Percentiles rank a stretch among this genome's conserved stretches.
phyloP scores from a whole-genome alignment of 92 coral and sea anemone species.

The Pocillopora grandis region DNA sequence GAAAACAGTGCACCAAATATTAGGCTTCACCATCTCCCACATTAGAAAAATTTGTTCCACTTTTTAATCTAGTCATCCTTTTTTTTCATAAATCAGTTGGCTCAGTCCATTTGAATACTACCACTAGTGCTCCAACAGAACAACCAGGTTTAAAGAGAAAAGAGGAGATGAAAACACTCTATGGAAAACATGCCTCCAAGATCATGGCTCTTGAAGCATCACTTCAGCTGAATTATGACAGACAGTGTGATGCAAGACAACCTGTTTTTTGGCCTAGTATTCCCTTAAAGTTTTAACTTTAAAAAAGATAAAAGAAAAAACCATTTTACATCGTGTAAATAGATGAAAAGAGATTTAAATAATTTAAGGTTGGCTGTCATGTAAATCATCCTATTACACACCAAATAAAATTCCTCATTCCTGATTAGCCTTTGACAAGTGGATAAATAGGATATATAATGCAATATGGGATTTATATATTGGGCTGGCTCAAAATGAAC shows the following conservation, averaged over 20 bases:
- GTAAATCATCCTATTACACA: too few species aligned
- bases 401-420: too few species aligned
- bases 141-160: constrained; percentile 81
- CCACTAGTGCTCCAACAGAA: constrained; percentile 83
- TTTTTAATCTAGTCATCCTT: not conserved
- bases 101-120: constrained; percentile 69
- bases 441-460: too few species aligned
- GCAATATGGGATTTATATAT: too few species aligned
- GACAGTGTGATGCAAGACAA: constrained; percentile 78
- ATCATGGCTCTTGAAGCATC: constrained; percentile 91
- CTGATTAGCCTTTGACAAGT: too few species aligned
- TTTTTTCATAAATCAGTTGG: constrained; percentile 59
- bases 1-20: too few species aligned
- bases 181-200: constrained; percentile 72
- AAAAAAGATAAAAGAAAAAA: not conserved
- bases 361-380: too few species aligned
- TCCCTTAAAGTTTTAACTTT: constrained; percentile 80
- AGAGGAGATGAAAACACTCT: constrained; percentile 80
- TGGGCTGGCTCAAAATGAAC: too few species aligned
- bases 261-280: constrained; percentile 98
- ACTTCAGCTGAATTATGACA: constrained; percentile 86
- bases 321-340: too few species aligned
- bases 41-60: not conserved
- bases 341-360: too few species aligned
- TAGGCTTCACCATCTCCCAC: not conserved